Base-by-base conservation (phyloP, 2,888 invertebrate species). In the Meteorus cinctellus region DNA sequence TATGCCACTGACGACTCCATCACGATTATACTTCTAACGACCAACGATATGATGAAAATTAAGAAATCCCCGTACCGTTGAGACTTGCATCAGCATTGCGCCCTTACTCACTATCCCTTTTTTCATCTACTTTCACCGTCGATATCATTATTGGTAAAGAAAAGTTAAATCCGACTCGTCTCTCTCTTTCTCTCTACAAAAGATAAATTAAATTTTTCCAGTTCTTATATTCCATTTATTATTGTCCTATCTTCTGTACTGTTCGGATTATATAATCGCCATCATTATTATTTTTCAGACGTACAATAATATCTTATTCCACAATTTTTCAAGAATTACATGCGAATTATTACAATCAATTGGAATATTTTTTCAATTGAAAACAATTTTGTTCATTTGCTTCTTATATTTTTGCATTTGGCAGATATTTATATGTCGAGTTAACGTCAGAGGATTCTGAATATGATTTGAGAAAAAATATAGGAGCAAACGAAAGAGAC, bases 151-250 rank as follows among this genome's bases (percentile, higher is more conserved):
- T 29, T 67, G 48, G 48, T 45, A 55, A n/a, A 67, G 45, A 19
- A 48, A 67, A 45, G 29, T 45, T 48, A 48, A 67, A 67, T 27
- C 67, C 45, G 27, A 19, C 41, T 62, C 62, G 31, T 29, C 62
- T 62, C 62, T 16, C 16, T 55, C 24, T 24, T 1, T 24, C 24
- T 24, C 24, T 24, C 55, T 5, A 8, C n/a, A 55, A 8, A 41
- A 67, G 48, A 67, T 67, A 67, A 67, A 67, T 67, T 67, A 67
- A 67, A 67, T 67, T 45, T 48, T 67, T 27, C 65, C 67, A 67
- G 27, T 48, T 24, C 67, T 67, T 67, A 67, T 67, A 62, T 67
- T 29, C 67, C 27, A 29, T 48, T 41, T 48, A 67, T 45, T 67
- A 67, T 67, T 67, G 67, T 48, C 27, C 24, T 29, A 24, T 12